These are phyloP conservation scores for Geotrupes spiniger DNA, from an alignment of 2,888 invertebrate genomes.

Conservation along the genomic window DNA sequence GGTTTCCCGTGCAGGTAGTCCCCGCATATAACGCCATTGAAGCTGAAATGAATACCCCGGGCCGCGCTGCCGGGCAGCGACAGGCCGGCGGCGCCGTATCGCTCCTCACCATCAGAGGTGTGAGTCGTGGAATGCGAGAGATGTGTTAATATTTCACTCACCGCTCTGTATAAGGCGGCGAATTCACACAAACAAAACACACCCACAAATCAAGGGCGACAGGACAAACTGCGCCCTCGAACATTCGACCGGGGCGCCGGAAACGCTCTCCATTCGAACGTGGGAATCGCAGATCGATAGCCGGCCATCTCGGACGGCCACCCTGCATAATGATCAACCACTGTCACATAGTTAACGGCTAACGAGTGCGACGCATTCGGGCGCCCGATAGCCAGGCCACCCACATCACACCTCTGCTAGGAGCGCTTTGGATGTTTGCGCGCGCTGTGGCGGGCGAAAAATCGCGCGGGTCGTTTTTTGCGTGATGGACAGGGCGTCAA, in stretches of 20 bases:
- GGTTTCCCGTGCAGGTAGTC: conserved; percentile 35
- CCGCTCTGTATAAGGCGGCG: conserved; percentile 37
- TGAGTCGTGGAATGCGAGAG: conserved; percentile 44
- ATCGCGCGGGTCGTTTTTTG: too few species aligned
- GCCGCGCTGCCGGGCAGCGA: conserved; percentile 30
- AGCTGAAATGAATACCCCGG: conserved; percentile 32
- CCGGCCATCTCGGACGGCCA: conserved; percentile 20
- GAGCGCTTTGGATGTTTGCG: conserved; percentile 17
- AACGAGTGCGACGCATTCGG: conserved; percentile 22
- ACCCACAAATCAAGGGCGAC: conserved; percentile 39
- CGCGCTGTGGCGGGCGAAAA: too few species aligned
- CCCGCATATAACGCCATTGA: conserved; percentile 30
- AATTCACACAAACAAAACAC: conserved; percentile 39
- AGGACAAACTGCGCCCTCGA: conserved; percentile 28
- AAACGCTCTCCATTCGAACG: conserved; percentile 26
- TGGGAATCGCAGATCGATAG: conserved; percentile 26
- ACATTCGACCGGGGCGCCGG: conserved; percentile 31
- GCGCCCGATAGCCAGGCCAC: conserved; percentile 25
- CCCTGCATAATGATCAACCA: conserved; percentile 29
- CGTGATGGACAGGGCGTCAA: too few species aligned
- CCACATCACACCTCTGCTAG: conserved; percentile 19
- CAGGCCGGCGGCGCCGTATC: conserved; percentile 44
- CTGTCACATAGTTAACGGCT: conserved; percentile 26
- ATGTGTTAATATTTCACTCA: conserved; percentile 48
- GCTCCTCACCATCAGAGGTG: conserved; percentile 46